Evolutionary conservation across 53 echinoderm and acorn worm species (phyloP), one percentile per base, ranked within the genome.

Genomic region (Antedon mediterranea): DNA sequence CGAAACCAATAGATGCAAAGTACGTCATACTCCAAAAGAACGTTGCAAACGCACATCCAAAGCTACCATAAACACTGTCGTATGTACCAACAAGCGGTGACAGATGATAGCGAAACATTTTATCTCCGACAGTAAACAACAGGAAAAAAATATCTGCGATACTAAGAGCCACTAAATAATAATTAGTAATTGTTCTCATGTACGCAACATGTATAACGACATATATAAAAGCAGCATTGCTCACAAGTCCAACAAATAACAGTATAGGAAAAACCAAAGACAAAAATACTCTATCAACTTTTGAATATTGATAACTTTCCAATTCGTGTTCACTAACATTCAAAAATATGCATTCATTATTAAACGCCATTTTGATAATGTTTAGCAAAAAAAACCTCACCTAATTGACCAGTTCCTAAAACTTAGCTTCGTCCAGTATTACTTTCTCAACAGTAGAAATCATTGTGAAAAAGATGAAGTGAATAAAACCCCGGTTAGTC

Each of bases 101-200:
- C 2, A 82, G 74, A 0, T 75, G 75, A 82, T 78, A 97, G 8
- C 79, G 57, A 78, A 78, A 82, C 0, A 97, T 32, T 28, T 89
- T 97, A 28, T 92, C 88, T 3, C 89, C 89, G 20, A 97, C 88
- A 11, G 88, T 88, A 18, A 87, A 82, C 13, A 85, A 33, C 3
- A 97, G 89, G 71, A 91, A 97, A 0, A 97, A 80, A 13, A 92
- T 87, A 74, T 97, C 97, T 31, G 92, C 84, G 0, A 97, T 71
- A 11, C 92, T 86, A 4, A 97, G 77, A 30, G 88, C 85, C 0
- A 92, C 79, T 0, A 97, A 90, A 78, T 89, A 97, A 32, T 92
- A 81, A 81, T 97, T 97, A 76, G 92, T 97, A 14, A 92, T 86
- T 1, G 92, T 92, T 32, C 85, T 82, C 92, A 92, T 92, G 2